phyloP scores from a whole-genome alignment of 2,113 vertebrate species.

The Siniperca chuatsi region DNA sequence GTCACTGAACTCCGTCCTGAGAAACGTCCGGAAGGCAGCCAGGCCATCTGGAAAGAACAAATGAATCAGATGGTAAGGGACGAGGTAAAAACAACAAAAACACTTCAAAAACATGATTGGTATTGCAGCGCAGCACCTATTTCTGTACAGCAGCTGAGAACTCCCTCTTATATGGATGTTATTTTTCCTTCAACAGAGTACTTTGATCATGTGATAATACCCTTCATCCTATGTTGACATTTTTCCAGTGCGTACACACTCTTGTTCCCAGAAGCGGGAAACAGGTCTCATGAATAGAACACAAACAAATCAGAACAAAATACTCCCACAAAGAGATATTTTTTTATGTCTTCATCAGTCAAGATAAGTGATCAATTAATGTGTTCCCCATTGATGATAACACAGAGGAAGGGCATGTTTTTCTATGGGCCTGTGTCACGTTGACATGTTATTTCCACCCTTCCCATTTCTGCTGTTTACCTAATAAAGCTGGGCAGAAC shows the following conservation, averaged over 20 bases:
- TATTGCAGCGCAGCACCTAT: background rate
- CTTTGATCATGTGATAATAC: conserved; percentile 6
- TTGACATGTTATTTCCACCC: conserved; percentile 68
- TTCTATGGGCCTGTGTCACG: conserved; percentile 58
- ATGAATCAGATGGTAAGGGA: background rate
- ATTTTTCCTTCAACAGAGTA: background rate
- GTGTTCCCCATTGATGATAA: conserved; percentile 25
- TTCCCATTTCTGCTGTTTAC: conserved; percentile 59
- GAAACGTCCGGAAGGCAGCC: conserved; percentile 90
- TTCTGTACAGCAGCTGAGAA: conserved; percentile 7
- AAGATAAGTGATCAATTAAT: conserved; percentile 68
- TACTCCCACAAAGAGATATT: conserved; percentile 26
- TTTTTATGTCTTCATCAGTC: conserved; percentile 38
- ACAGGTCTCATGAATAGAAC: conserved; percentile 25
- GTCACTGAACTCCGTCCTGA: conserved; percentile 95
- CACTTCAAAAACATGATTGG: conserved; percentile 25
- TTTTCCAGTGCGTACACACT: conserved; percentile 9
- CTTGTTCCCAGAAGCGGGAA: conserved; percentile 50
- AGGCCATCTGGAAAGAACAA: conserved; percentile 86
- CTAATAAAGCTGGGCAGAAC: conserved; percentile 26
- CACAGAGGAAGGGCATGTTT: conserved; percentile 63
- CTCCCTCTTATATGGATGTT: conserved; percentile 1
- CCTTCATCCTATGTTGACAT: conserved; percentile 19
- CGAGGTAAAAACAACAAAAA: conserved; percentile 16
- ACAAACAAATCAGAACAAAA: conserved; percentile 51